phyloP scores from a whole-genome alignment of 2,113 vertebrate species.

The Nettapus auritus region DNA sequence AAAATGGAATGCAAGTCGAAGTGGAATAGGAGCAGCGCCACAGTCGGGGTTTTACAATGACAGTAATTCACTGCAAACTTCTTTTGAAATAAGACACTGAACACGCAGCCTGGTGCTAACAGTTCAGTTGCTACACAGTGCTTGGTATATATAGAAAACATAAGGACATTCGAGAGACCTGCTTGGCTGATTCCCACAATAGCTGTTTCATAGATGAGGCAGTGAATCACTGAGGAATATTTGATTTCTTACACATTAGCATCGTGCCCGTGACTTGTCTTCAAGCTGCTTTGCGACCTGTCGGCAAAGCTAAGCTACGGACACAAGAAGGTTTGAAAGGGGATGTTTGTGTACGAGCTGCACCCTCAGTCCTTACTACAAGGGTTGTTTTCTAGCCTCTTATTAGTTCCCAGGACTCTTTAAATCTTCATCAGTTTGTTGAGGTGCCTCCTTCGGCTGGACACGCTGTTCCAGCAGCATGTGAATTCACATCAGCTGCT shows the following conservation, averaged over 20 bases:
- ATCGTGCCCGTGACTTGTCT: background rate
- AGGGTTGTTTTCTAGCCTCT: background rate
- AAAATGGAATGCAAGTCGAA: background rate
- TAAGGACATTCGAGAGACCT: background rate
- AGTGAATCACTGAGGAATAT: background rate
- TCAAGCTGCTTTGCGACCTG: background rate
- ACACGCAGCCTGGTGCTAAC: background rate
- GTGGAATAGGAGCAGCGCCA: background rate
- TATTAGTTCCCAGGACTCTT: background rate
- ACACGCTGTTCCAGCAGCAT: accelerated
- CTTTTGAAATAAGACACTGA: background rate
- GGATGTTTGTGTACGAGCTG: background rate
- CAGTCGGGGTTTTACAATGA: background rate
- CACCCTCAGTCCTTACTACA: background rate
- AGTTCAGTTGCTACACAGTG: background rate
- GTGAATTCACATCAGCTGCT: background rate
- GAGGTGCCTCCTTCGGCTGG: background rate
- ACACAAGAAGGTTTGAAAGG: background rate
- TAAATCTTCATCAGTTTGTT: background rate
- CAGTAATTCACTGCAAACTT: background rate
- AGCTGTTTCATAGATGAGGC: background rate
- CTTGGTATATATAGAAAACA: background rate
- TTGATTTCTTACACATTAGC: accelerated
- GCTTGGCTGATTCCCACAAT: background rate
- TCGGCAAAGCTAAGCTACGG: background rate